These are phyloP conservation scores for Tenthredo mesomela DNA, from an alignment of 2,888 invertebrate species.

Conservation along the genomic window DNA sequence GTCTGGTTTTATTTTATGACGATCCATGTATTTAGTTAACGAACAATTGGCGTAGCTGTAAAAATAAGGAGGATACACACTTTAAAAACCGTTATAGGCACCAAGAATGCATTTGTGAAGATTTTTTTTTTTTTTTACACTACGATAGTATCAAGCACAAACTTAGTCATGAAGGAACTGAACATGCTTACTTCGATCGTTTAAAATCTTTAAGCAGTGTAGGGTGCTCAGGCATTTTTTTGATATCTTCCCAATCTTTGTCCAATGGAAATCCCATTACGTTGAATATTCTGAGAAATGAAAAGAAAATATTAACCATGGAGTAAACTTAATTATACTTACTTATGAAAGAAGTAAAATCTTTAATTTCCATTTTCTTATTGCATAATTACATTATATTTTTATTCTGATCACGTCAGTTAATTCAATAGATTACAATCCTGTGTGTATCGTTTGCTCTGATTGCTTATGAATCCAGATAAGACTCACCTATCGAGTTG, in stretches of 20 bases:
- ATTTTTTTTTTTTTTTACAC: neutral
- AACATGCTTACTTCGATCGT: constrained; percentile 87
- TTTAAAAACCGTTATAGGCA: constrained; percentile 47
- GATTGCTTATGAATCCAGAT: neutral
- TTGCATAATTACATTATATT: neutral
- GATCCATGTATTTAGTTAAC: constrained; percentile 96
- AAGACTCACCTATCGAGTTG: constrained; percentile 88
- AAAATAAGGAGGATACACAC: constrained; percentile 61
- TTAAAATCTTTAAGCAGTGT: constrained; percentile 98
- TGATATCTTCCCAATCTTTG: constrained; percentile 99
- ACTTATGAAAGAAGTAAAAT: neutral
- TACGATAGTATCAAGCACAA: neutral
- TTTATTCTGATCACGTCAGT: neutral
- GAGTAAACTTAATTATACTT: neutral
- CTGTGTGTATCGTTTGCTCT: neutral
- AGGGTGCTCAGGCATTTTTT: constrained; percentile 99
- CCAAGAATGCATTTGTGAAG: neutral
- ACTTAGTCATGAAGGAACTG: neutral
- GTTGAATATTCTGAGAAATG: constrained; percentile 90
- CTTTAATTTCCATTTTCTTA: neutral
- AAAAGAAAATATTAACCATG: neutral
- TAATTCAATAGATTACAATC: neutral
- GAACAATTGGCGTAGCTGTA: constrained; percentile 92
- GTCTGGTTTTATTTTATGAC: constrained; percentile 96
- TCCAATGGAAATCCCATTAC: constrained; percentile 99